Evolutionary conservation across 2,797 vertebrate species (phyloP).

Genomic region (Fratercula arctica): DNA sequence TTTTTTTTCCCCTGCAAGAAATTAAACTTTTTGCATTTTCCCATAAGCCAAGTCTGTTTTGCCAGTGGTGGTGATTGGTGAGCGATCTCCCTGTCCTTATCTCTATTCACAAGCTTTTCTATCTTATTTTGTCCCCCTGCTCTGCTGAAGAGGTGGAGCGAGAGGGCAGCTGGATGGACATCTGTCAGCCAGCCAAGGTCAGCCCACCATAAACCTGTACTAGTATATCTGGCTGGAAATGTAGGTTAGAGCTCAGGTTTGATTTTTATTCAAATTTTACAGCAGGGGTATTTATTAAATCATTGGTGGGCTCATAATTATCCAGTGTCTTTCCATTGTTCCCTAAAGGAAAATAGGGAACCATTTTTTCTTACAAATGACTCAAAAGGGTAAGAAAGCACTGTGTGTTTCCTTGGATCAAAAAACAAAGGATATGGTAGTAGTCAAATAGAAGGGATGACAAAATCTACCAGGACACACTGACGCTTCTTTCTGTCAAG

Average conservation of each 20-base stretch:
- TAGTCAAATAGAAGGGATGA: not conserved
- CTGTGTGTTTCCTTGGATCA: not conserved
- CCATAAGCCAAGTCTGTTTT: not conserved
- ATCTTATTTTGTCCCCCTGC: not conserved
- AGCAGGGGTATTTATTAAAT: not conserved
- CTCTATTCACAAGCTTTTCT: accelerated
- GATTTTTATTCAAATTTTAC: not conserved
- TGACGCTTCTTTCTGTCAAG: not conserved
- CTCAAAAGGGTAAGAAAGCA: not conserved
- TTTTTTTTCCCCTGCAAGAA: not conserved
- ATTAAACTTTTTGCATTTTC: not conserved
- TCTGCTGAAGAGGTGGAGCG: not conserved
- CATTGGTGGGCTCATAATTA: not conserved
- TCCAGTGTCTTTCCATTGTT: not conserved
- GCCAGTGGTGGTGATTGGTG: not conserved
- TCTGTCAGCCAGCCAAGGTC: not conserved
- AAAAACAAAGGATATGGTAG: not conserved
- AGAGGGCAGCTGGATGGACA: not conserved
- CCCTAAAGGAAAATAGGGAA: not conserved
- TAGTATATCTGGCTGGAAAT: not conserved
- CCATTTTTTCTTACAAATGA: not conserved
- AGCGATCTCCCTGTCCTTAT: not conserved
- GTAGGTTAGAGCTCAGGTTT: not conserved
- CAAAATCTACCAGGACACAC: not conserved
- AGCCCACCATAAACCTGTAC: not conserved